These are phyloP conservation scores for Entelurus aequoreus DNA, from an alignment of 2,113 vertebrate genomes.

Conservation along the genomic window DNA sequence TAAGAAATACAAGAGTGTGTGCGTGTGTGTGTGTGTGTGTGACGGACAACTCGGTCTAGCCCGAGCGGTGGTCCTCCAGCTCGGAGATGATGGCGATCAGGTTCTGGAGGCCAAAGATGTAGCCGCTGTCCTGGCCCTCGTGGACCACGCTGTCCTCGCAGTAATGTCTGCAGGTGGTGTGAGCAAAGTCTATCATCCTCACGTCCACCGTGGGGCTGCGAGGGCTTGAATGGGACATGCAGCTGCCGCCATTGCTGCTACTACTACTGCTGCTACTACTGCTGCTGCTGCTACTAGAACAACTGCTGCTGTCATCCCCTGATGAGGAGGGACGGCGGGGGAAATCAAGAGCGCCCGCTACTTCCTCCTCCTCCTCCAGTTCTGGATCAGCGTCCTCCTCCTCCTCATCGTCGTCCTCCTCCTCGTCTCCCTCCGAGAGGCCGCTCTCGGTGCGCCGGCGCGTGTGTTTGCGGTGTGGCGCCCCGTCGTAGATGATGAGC, in stretches of 20 bases:
- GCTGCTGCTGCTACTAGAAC: conserved; percentile 17
- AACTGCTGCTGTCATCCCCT: conserved; percentile 32
- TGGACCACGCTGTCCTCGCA: conserved; percentile 89
- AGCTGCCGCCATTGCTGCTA: conserved; percentile 11
- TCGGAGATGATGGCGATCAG: conserved; percentile 97
- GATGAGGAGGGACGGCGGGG: conserved; percentile 29
- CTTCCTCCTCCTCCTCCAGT: conserved; percentile 59
- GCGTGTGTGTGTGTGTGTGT: too few species aligned
- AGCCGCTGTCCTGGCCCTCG: conserved; percentile 93
- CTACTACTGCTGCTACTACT: background rate
- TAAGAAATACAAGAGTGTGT: too few species aligned
- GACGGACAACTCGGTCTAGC: conserved; percentile 59
- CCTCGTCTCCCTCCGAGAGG: conserved; percentile 71
- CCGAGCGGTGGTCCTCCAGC: conserved; percentile 89
- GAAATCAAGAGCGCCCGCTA: conserved; percentile 51
- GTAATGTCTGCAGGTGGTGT: conserved; percentile 95
- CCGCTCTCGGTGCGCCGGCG: conserved; percentile 66
- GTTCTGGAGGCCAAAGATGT: conserved; percentile 96
- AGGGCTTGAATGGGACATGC: conserved; percentile 60
- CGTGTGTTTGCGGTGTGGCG: conserved; percentile 73
- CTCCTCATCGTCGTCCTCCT: conserved; percentile 67
- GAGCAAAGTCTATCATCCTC: conserved; percentile 96
- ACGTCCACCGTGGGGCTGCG: conserved; percentile 79
- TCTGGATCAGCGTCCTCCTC: conserved; percentile 24
- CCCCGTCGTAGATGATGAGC: conserved; percentile 93